Percentiles rank a stretch among this genome's conserved stretches.
Evolutionary conservation across 2,888 invertebrate genomes (phyloP).

Genomic region (Bedellia somnulentella): DNA sequence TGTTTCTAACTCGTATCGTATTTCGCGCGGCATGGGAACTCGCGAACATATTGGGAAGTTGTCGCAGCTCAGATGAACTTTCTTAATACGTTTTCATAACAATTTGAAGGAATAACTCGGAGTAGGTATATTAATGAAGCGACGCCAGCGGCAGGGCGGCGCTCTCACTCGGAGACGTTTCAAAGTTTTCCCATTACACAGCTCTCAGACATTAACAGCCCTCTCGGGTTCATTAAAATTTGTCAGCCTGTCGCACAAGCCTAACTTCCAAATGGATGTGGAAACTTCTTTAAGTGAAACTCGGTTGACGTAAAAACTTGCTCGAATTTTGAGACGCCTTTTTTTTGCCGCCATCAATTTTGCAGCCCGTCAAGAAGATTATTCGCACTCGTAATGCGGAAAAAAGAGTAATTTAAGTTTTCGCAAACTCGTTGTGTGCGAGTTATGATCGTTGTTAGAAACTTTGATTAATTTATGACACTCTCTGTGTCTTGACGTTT

Average conservation of each 20-base stretch:
- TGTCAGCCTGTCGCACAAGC: constrained; percentile 55
- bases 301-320: constrained; percentile 55
- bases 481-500: constrained; percentile 29
- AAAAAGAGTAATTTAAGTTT: constrained; percentile 61
- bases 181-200: constrained; percentile 55
- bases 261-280: constrained; percentile 56
- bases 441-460: constrained; percentile 57
- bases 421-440: constrained; percentile 42
- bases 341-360: constrained; percentile 57
- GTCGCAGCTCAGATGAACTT: background rate
- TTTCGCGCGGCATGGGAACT: no score
- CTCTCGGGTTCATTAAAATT: constrained; percentile 60
- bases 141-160: no score
- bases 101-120: no score
- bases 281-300: constrained; percentile 59
- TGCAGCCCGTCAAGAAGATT: constrained; percentile 58
- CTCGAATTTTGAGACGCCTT: constrained; percentile 34
- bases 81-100: constrained; percentile 29
- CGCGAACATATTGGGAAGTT: no score
- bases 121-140: no score
- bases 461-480: constrained; percentile 57
- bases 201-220: constrained; percentile 52
- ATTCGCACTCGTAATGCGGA: constrained; percentile 57
- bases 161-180: constrained; percentile 18
- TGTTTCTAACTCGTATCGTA: constrained; percentile 24